Evolutionary conservation across 2,888 invertebrate species (phyloP).

Genomic region (Himalopsyche anomala): DNA sequence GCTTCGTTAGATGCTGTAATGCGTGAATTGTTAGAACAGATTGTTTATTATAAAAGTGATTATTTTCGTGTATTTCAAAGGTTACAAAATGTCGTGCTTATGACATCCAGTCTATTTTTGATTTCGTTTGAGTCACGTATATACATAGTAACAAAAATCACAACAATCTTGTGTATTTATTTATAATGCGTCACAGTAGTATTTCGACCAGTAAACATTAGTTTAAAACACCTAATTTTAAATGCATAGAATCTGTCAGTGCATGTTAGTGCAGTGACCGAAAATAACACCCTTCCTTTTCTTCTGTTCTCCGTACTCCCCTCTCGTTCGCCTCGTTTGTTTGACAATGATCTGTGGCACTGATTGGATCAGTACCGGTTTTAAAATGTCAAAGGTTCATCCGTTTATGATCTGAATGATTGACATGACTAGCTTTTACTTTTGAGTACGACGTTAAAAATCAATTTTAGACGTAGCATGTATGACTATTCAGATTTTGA

Average conservation of each 20-base stretch:
- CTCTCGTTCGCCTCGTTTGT: constrained; percentile 28
- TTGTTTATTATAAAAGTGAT: background rate
- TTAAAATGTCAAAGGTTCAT: constrained; percentile 27
- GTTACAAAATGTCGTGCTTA: background rate
- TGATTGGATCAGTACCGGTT: constrained; percentile 25
- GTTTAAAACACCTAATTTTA: background rate
- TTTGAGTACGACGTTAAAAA: background rate
- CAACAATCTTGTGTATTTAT: too few relatives aligned
- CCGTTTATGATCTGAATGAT: background rate
- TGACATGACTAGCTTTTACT: background rate
- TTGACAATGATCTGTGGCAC: constrained; percentile 35
- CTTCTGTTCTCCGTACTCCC: constrained; percentile 6
- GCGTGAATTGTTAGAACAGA: too few relatives aligned
- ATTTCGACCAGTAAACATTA: too few relatives aligned
- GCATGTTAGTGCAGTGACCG: constrained; percentile 29
- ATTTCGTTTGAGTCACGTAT: too few relatives aligned
- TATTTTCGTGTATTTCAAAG: constrained; percentile 10
- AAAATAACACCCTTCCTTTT: constrained; percentile 34
- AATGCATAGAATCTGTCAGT: constrained; percentile 41
- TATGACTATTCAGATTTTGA: too few relatives aligned
- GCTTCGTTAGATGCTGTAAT: too few relatives aligned
- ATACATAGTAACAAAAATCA: too few relatives aligned
- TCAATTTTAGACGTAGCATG: background rate
- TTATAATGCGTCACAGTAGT: too few relatives aligned
- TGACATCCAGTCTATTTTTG: too few relatives aligned